Evolutionary conservation across 1,140 invertebrate species (phyloP), one percentile per base, ranked within the genome.

Genomic region (Drosophila obscura): DNA sequence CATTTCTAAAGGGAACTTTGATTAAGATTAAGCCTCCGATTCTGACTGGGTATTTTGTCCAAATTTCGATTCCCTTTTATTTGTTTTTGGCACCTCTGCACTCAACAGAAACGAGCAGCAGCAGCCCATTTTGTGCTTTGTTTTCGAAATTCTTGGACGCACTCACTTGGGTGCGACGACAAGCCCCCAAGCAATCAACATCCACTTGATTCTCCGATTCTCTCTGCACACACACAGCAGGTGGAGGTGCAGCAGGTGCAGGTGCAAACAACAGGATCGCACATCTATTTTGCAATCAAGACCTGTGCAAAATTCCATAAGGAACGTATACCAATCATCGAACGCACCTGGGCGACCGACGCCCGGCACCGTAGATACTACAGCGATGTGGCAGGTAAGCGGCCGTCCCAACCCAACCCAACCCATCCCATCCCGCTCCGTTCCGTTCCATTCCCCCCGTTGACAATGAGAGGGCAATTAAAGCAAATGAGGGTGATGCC

Each of bases 241-340:
- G 26, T 7, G 26, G 5, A 28, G 26, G 1, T 6, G 26, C 5
- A 28, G 26, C 5, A 28, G 26, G 5, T 28, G 35, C 35, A 11
- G 35, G 50, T 72, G 52, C 62, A 81, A 56, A 85, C 82, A 57
- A 78, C 62, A 7, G 67, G 74, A 28, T 71, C 82, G 48, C 56
- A 87, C 62, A 93, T 97, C 67, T 96, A 95, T 93, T 96, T 98
- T 92, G 97, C 96, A 64, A 95, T 98, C 48, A 98, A 98, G 93
- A 98, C 97, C 11, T 98, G 96, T 92, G 92, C 93, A 55, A 95
- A 96, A 88, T 97, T 95, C 92, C 96, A 97, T 91, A 75, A 92
- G 43, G 94, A 95, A 56, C 94, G 97, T 92, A 94, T 97, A 39
- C 93, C 94, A 63, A 93, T 97, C 31, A 94, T 98, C 15, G 94